A percentile compares a stretch with the other conserved stretches of the same genome.
These are phyloP conservation scores for Pterostichus madidus DNA, from an alignment of 2,888 invertebrate genomes.

Conservation along the genomic window DNA sequence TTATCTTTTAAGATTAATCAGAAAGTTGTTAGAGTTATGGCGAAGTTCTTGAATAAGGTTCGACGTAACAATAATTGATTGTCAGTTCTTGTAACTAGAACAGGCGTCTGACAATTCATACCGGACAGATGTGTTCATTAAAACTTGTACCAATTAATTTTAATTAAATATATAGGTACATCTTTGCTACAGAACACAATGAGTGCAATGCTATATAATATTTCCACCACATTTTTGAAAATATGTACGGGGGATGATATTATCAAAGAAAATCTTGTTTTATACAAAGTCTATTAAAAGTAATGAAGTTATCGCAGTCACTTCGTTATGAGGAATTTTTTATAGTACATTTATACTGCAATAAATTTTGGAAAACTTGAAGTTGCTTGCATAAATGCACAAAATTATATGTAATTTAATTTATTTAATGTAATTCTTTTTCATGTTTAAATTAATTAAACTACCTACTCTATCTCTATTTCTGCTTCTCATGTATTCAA, in stretches of 20 bases:
- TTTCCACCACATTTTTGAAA: conserved; percentile 1
- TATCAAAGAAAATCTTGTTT: too few relatives aligned
- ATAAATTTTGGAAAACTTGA: too few relatives aligned
- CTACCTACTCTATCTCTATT: too few relatives aligned
- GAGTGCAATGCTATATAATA: conserved; percentile 3
- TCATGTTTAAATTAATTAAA: too few relatives aligned
- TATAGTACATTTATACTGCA: too few relatives aligned
- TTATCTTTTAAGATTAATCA: conserved; percentile 15
- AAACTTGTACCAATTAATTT: conserved; percentile 76
- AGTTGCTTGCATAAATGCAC: too few relatives aligned
- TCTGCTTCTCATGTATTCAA: too few relatives aligned
- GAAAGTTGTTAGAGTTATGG: conserved; percentile 4
- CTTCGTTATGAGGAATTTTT: too few relatives aligned
- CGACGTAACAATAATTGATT: conserved; percentile 73
- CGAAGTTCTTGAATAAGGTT: conserved; percentile 22
- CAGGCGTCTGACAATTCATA: conserved; percentile 71
- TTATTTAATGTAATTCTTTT: too few relatives aligned
- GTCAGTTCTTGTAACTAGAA: conserved; percentile 69
- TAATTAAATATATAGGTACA: conserved; percentile 71
- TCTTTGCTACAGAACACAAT: conserved; percentile 19
- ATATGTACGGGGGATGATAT: neutral
- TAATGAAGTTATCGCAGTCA: too few relatives aligned
- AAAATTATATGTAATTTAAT: too few relatives aligned
- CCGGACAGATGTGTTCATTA: conserved; percentile 75
- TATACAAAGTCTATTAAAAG: too few relatives aligned